phyloP scores from a whole-genome alignment of 2,888 invertebrate genomes.

The Invenusta paracnida region DNA sequence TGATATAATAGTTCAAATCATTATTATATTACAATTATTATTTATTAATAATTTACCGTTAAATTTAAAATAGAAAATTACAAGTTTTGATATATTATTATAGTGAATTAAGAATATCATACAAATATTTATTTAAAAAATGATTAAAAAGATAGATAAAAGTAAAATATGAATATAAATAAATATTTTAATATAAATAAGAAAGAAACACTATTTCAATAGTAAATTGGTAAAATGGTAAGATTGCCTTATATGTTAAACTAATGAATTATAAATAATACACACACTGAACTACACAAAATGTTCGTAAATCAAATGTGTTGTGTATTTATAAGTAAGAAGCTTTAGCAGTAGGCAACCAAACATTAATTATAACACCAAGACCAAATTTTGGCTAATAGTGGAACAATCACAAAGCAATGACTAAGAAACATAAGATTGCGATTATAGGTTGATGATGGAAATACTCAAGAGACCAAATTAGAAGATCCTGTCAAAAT shows the following conservation, averaged over 20 bases:
- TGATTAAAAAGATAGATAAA: too few relatives aligned
- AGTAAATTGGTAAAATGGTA: too few relatives aligned
- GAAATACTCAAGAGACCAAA: not conserved
- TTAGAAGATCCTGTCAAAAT: not conserved
- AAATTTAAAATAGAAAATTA: too few relatives aligned
- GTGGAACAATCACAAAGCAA: constrained; percentile 4
- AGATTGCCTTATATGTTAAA: too few relatives aligned
- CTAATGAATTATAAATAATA: too few relatives aligned
- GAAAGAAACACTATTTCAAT: too few relatives aligned
- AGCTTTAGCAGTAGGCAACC: constrained; percentile 26
- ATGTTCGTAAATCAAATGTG: not conserved
- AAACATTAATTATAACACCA: not conserved
- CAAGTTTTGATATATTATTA: too few relatives aligned
- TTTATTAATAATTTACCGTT: not conserved
- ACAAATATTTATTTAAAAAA: too few relatives aligned
- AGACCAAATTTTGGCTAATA: constrained; percentile 1
- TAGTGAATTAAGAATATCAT: too few relatives aligned
- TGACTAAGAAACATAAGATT: not conserved
- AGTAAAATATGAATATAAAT: too few relatives aligned
- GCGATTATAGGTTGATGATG: not conserved
- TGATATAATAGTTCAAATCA: not conserved
- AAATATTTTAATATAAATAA: too few relatives aligned
- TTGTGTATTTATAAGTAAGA: constrained; percentile 8
- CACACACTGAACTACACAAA: constrained; percentile 19
- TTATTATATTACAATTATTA: not conserved